Conservation (phyloP, 2,113 vertebrate species). For the Indri indri region DNA sequence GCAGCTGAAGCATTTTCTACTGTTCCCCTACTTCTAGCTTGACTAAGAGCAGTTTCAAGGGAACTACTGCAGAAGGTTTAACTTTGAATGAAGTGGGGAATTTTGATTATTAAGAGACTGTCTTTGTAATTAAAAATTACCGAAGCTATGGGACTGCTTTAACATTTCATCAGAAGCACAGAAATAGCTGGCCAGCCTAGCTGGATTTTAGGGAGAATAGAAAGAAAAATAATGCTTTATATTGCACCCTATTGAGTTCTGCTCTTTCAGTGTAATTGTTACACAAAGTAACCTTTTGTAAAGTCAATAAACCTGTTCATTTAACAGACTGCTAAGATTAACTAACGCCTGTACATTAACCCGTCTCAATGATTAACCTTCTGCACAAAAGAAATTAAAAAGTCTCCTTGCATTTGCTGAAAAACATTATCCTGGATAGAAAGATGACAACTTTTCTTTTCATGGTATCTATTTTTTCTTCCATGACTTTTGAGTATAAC, state of each 20-base stretch:
- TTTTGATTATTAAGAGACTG: not conserved
- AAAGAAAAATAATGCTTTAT: not conserved
- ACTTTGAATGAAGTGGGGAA: not conserved
- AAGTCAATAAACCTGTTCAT: conserved; percentile 47
- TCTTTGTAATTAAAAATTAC: not conserved
- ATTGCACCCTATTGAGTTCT: not conserved
- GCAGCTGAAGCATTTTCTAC: accelerated
- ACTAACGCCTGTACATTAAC: conserved; percentile 6
- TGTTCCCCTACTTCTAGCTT: not conserved
- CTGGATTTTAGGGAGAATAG: not conserved
- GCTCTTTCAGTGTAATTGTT: not conserved
- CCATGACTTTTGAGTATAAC: not conserved
- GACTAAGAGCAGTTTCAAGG: not conserved
- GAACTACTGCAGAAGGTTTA: not conserved
- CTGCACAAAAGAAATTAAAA: conserved; percentile 31
- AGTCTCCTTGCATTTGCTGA: not conserved
- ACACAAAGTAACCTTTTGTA: conserved; percentile 22
- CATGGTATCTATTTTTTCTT: not conserved
- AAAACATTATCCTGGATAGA: not conserved
- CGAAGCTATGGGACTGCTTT: not conserved
- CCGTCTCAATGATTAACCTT: not conserved
- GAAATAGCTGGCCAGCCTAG: not conserved
- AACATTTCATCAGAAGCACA: not conserved
- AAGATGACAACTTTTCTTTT: not conserved
- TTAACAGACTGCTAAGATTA: conserved; percentile 33